A percentile compares a stretch with the other conserved stretches of the same genome.
These are phyloP conservation scores for Zonitis immaculata DNA, from an alignment of 2,888 invertebrate genomes.

Conservation along the genomic window DNA sequence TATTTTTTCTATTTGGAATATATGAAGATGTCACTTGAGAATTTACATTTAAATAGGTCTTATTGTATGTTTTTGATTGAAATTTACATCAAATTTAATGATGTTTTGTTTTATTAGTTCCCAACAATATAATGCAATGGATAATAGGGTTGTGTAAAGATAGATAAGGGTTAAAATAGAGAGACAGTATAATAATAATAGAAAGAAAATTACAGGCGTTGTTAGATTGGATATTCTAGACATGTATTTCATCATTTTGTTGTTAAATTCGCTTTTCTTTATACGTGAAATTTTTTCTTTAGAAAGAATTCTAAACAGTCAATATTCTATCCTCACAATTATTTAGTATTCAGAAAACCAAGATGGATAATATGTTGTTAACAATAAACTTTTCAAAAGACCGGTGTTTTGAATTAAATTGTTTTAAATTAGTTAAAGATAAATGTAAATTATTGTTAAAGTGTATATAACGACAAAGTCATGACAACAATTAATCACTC, in stretches of 20 bases:
- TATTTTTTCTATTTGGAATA: no score
- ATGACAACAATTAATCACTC: constrained; percentile 21
- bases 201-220: background rate
- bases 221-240: background rate
- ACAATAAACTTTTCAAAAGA: background rate
- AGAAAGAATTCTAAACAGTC: no score
- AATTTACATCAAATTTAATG: no score
- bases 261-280: background rate
- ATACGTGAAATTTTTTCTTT: no score
- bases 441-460: constrained; percentile 14
- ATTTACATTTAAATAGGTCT: no score
- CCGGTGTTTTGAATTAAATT: background rate
- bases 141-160: no score
- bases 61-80: no score
- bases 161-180: background rate
- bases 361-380: background rate
- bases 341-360: no score
- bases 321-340: no score
- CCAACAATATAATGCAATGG: background rate
- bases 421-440: background rate
- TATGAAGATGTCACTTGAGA: no score
- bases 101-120: no score
- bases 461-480: constrained; percentile 15
- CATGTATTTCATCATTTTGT: background rate
- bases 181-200: background rate